Evolutionary conservation across 2,888 invertebrate genomes (phyloP).

Genomic region (Erannis defoliaria): DNA sequence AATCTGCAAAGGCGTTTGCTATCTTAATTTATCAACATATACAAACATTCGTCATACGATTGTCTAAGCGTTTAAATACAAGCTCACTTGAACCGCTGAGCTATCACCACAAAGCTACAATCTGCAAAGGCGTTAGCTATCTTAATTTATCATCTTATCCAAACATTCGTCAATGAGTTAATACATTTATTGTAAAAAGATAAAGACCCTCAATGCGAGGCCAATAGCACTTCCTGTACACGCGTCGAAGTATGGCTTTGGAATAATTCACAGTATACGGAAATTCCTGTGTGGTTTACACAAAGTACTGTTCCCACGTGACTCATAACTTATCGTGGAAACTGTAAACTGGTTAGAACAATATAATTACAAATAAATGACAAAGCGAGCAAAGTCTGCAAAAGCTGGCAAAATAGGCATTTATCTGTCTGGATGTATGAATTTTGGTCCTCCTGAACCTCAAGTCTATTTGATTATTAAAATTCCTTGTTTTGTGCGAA

Average conservation of each 20-base stretch:
- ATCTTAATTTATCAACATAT: constrained; percentile 13
- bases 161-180: constrained; percentile 35
- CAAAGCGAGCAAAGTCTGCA: too few relatives aligned
- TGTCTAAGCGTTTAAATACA: too few relatives aligned
- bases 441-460: too few relatives aligned
- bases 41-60: constrained; percentile 38
- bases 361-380: background rate
- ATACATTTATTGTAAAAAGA: constrained; percentile 35
- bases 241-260: constrained; percentile 22
- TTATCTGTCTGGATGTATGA: too few relatives aligned
- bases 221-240: constrained; percentile 39
- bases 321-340: constrained; percentile 7
- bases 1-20: background rate
- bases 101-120: background rate
- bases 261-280: constrained; percentile 29
- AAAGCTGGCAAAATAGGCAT: too few relatives aligned
- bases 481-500: too few relatives aligned
- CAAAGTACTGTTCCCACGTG: constrained; percentile 10
- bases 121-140: constrained; percentile 10
- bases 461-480: too few relatives aligned
- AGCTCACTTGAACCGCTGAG: too few relatives aligned
- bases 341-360: background rate
- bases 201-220: constrained; percentile 35
- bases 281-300: constrained; percentile 14
- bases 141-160: constrained; percentile 13